Evolutionary conservation across 1,140 invertebrate genomes (phyloP).

Genomic region (Halesus radiatus): DNA sequence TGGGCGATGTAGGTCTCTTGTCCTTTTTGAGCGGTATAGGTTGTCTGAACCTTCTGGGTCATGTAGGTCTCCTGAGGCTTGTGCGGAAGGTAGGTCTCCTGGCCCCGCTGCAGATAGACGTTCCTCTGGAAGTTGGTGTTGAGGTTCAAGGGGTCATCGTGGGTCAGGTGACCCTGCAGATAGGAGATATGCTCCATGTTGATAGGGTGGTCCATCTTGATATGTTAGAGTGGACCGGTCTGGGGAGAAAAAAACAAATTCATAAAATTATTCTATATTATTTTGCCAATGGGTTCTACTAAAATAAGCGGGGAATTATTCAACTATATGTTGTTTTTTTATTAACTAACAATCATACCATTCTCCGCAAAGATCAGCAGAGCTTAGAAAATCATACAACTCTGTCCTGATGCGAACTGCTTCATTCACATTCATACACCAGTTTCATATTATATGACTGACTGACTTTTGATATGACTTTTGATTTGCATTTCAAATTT

Average conservation of each 20-base stretch:
- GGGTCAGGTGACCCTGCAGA: constrained; percentile 11
- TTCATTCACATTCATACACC: too few relatives aligned
- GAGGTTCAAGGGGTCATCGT: constrained; percentile 31
- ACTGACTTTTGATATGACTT: too few relatives aligned
- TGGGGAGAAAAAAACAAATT: constrained; percentile 12
- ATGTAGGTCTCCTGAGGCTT: constrained; percentile 27
- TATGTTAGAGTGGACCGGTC: not conserved
- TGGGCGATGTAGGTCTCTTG: constrained; percentile 24
- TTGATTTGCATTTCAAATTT: too few relatives aligned
- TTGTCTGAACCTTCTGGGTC: not conserved
- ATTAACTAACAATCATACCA: too few relatives aligned
- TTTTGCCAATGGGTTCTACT: too few relatives aligned
- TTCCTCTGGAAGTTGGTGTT: constrained; percentile 39
- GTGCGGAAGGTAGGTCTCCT: constrained; percentile 27
- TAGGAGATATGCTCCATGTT: constrained; percentile 39
- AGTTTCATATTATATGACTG: too few relatives aligned
- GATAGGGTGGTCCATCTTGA: constrained; percentile 35
- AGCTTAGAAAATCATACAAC: too few relatives aligned
- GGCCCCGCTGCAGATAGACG: constrained; percentile 15
- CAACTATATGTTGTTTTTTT: too few relatives aligned
- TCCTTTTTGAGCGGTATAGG: constrained; percentile 14
- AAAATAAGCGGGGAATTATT: too few relatives aligned
- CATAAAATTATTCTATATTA: too few relatives aligned
- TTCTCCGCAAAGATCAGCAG: too few relatives aligned
- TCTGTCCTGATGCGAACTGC: too few relatives aligned